phyloP scores from a whole-genome alignment of 2,888 invertebrate species.

The Lagria hirta region DNA sequence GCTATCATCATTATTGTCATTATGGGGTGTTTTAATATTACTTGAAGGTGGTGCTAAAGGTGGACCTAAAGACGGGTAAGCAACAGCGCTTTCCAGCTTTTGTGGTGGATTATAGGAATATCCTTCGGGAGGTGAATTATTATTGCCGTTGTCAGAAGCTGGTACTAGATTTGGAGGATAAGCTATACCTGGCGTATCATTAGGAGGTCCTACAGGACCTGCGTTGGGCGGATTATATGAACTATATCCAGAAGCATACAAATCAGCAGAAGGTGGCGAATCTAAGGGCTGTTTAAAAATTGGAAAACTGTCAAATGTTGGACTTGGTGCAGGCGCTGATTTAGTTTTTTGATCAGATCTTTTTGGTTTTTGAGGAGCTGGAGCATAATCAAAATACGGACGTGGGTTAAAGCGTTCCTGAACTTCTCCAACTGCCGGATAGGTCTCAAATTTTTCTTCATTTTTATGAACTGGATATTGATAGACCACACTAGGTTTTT shows the following conservation, averaged over 20 bases:
- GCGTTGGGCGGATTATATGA: conserved; percentile 41
- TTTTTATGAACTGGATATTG: conserved; percentile 38
- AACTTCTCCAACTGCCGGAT: conserved; percentile 49
- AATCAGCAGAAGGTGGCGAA: conserved; percentile 33
- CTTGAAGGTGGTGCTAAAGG: conserved; percentile 31
- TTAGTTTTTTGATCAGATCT: conserved; percentile 5
- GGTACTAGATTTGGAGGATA: conserved; percentile 33
- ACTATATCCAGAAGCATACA: conserved; percentile 44
- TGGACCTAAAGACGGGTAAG: conserved; percentile 37
- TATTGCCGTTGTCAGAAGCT: conserved; percentile 30
- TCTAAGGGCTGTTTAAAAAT: conserved; percentile 26
- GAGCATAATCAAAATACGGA: conserved; percentile 48
- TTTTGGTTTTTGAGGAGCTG: conserved; percentile 17
- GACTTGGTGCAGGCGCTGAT: conserved; percentile 8
- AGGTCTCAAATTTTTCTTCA: conserved; percentile 26
- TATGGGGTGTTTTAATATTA: too few species aligned
- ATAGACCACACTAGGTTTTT: conserved; percentile 35
- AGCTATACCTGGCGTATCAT: conserved; percentile 17
- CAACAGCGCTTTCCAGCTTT: conserved; percentile 17
- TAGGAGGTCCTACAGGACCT: conserved; percentile 11
- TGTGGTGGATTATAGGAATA: conserved; percentile 18
- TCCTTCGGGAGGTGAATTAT: neutral
- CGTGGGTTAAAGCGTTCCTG: conserved; percentile 51
- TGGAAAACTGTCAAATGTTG: conserved; percentile 29
- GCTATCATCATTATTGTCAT: conserved; percentile 26